Percentiles rank a stretch among this genome's conserved stretches.
Conservation (phyloP, 2,888 invertebrate genomes). For the Mamestra brassicae region DNA sequence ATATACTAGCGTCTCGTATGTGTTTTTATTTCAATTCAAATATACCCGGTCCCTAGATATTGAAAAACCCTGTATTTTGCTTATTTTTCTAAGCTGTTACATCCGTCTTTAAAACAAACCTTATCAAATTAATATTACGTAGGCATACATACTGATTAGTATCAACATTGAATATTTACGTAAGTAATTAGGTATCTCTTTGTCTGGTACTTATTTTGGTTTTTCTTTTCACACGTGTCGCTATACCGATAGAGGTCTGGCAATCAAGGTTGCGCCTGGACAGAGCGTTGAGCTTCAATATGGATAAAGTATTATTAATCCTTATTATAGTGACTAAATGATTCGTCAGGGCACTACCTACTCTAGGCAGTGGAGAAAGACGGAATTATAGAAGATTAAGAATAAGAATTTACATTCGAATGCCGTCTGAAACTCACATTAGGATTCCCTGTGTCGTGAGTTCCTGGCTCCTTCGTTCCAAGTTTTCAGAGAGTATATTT, state of each 20-base stretch:
- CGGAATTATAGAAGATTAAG: too few species aligned
- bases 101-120: neutral
- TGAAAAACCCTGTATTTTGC: too few species aligned
- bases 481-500: too few species aligned
- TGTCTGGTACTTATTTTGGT: neutral
- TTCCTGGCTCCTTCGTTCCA: too few species aligned
- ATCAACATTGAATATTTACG: neutral
- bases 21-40: too few species aligned
- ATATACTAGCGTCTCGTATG: too few species aligned
- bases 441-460: too few species aligned
- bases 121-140: slow-evolving; percentile 2
- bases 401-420: too few species aligned
- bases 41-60: too few species aligned
- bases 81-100: neutral
- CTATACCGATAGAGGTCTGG: neutral
- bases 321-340: neutral
- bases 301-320: slow-evolving; percentile 2
- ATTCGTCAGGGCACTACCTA: too few species aligned
- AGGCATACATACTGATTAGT: neutral
- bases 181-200: slow-evolving; percentile 9
- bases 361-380: too few species aligned
- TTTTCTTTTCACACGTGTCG: neutral
- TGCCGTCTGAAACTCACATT: too few species aligned
- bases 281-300: slow-evolving; percentile 10
- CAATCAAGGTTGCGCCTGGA: neutral